Evolutionary conservation across 92 coral and sea anemone species (phyloP).

Genomic region (Blastomussa wellsi): DNA sequence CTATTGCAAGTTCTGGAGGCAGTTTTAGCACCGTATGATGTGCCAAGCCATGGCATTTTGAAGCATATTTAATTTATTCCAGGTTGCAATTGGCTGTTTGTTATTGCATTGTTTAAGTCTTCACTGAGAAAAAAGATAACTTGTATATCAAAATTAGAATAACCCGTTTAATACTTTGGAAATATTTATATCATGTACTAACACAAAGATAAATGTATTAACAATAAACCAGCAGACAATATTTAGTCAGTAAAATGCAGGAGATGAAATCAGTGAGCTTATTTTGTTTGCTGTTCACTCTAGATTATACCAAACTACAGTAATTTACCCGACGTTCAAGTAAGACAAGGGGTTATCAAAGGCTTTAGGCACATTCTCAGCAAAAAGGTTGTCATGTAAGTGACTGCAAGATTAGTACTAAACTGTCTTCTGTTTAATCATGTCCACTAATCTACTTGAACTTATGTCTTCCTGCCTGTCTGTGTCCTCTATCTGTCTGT

Average conservation of each 20-base stretch:
- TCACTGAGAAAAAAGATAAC: not conserved
- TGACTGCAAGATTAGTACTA: not conserved
- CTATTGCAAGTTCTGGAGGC: too few species aligned
- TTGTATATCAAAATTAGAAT: not conserved
- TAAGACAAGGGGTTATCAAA: constrained; percentile 76
- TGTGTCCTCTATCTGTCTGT: not conserved
- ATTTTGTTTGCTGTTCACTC: not conserved
- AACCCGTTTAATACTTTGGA: not conserved
- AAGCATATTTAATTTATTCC: not conserved
- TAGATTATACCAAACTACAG: constrained; percentile 80
- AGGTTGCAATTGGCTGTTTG: not conserved
- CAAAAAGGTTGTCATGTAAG: constrained; percentile 94
- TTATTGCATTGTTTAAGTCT: not conserved
- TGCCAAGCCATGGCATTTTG: not conserved
- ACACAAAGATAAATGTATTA: not conserved
- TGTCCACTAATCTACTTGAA: not conserved
- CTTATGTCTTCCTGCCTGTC: too few species aligned
- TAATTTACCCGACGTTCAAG: constrained; percentile 58
- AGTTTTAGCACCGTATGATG: too few species aligned
- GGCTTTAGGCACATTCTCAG: constrained; percentile 84
- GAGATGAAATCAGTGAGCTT: not conserved
- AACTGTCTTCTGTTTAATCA: not conserved
- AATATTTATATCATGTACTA: not conserved
- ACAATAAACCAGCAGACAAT: not conserved
- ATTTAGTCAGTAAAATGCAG: not conserved